Evolutionary conservation across 2,797 vertebrate genomes (phyloP).

Genomic region (Micrastur ruficollis): DNA sequence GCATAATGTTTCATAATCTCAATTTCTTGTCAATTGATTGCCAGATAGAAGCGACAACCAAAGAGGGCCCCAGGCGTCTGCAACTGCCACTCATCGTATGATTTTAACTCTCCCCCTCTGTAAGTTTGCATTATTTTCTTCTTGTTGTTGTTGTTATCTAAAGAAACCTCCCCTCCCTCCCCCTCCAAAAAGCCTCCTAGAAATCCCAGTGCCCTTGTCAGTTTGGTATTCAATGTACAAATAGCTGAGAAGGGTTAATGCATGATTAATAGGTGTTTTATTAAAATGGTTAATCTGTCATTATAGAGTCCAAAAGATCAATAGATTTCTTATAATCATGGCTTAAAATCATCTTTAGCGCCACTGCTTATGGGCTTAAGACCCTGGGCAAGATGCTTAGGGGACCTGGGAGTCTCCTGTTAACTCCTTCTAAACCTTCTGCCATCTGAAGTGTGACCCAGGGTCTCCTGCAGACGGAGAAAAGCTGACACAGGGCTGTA

Average conservation of each 20-base stretch:
- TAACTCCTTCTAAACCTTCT: background rate
- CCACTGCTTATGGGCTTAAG: background rate
- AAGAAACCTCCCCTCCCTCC: background rate
- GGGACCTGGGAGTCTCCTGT: background rate
- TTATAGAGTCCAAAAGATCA: slow-evolving; percentile 41
- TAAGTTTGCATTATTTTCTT: slow-evolving; percentile 71
- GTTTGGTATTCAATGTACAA: background rate
- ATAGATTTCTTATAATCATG: slow-evolving; percentile 45
- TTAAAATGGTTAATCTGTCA: slow-evolving; percentile 50
- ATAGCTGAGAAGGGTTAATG: slow-evolving; percentile 49
- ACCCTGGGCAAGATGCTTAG: background rate
- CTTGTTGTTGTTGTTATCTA: slow-evolving; percentile 26
- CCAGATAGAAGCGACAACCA: slow-evolving; percentile 75
- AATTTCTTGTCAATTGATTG: slow-evolving; percentile 76
- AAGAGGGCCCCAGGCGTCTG: slow-evolving; percentile 71
- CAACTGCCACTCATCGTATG: slow-evolving; percentile 72
- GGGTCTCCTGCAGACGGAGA: background rate
- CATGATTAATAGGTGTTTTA: slow-evolving; percentile 54
- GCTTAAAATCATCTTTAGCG: slow-evolving; percentile 20
- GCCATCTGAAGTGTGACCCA: background rate
- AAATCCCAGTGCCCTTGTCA: background rate
- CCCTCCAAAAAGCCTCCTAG: background rate
- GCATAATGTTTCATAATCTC: slow-evolving; percentile 67
- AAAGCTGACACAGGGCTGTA: background rate
- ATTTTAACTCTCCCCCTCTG: slow-evolving; percentile 73